A percentile compares a stretch with the other conserved stretches of the same genome.
Conservation (phyloP, 1,140 invertebrate species). For the Hyles vespertilio region DNA sequence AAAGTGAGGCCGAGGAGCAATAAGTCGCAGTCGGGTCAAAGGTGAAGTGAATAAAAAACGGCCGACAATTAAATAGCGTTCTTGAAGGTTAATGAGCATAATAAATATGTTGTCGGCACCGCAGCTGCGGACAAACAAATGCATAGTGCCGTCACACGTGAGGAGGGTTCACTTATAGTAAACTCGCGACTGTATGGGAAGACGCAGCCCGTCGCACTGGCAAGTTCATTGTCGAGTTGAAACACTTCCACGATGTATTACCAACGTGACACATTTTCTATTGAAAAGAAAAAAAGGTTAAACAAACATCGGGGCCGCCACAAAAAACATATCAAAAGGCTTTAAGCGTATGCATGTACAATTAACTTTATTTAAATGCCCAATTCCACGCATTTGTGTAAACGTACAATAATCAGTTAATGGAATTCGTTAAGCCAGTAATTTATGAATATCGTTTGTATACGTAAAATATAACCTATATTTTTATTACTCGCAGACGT, state of each 20-base stretch:
- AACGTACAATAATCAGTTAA: slow-evolving; percentile 16
- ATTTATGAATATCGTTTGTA: slow-evolving; percentile 27
- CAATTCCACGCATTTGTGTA: slow-evolving; percentile 18
- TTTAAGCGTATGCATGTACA: slow-evolving; percentile 7
- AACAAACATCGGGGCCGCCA: slow-evolving; percentile 24
- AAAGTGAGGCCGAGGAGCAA: slow-evolving; percentile 69
- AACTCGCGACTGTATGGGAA: slow-evolving; percentile 28
- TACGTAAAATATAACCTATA: slow-evolving; percentile 27
- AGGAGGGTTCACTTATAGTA: slow-evolving; percentile 46
- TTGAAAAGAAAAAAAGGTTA: slow-evolving; percentile 28
- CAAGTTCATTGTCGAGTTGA: slow-evolving; percentile 51
- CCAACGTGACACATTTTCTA: slow-evolving; percentile 38
- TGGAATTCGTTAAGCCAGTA: slow-evolving; percentile 27
- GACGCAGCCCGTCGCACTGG: slow-evolving; percentile 43
- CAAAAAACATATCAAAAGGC: slow-evolving; percentile 9
- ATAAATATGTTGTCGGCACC: slow-evolving; percentile 76
- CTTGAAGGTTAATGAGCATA: slow-evolving; percentile 75
- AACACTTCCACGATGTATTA: slow-evolving; percentile 34
- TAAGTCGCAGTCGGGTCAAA: slow-evolving; percentile 71
- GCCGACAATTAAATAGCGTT: slow-evolving; percentile 75
- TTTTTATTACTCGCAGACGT: slow-evolving; percentile 32
- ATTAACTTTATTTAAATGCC: slow-evolving; percentile 19
- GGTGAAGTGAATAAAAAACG: slow-evolving; percentile 75
- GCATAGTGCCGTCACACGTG: slow-evolving; percentile 63
- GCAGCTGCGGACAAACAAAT: slow-evolving; percentile 72